phyloP scores from a whole-genome alignment of 2,888 invertebrate genomes.

The Metopia argyrocephala region DNA sequence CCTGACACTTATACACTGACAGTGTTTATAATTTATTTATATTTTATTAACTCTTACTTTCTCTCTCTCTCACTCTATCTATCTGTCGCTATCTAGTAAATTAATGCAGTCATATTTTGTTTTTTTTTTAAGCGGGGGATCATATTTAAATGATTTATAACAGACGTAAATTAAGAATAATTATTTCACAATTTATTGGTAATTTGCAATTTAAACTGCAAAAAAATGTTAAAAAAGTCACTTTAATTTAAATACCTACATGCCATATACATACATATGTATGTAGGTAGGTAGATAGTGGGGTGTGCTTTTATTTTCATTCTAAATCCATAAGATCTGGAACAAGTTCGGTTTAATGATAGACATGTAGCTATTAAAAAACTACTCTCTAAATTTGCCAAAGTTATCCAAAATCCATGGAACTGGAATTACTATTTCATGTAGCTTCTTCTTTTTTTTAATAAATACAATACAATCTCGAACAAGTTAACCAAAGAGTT shows the following conservation, averaged over 20 bases:
- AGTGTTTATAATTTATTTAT: neutral
- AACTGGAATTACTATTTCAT: no score
- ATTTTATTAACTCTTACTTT: neutral
- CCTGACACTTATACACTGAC: neutral
- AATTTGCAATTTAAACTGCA: neutral
- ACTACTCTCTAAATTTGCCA: no score
- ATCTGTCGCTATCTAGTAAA: neutral
- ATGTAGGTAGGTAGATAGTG: no score
- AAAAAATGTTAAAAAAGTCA: neutral
- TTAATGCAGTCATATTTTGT: neutral
- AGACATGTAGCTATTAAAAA: no score
- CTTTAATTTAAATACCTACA: neutral
- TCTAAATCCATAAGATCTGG: no score
- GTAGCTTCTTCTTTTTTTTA: no score
- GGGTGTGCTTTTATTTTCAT: no score
- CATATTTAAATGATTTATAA: constrained; percentile 36
- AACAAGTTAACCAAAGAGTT: no score
- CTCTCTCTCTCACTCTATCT: neutral
- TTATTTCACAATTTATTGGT: neutral
- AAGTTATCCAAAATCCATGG: no score
- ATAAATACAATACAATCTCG: no score
- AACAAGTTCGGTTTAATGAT: no score
- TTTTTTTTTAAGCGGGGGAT: constrained; percentile 27
- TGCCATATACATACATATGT: no score
- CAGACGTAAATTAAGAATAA: neutral